Evolutionary conservation across 2,113 vertebrate species (phyloP).

Genomic region (Natator depressus): DNA sequence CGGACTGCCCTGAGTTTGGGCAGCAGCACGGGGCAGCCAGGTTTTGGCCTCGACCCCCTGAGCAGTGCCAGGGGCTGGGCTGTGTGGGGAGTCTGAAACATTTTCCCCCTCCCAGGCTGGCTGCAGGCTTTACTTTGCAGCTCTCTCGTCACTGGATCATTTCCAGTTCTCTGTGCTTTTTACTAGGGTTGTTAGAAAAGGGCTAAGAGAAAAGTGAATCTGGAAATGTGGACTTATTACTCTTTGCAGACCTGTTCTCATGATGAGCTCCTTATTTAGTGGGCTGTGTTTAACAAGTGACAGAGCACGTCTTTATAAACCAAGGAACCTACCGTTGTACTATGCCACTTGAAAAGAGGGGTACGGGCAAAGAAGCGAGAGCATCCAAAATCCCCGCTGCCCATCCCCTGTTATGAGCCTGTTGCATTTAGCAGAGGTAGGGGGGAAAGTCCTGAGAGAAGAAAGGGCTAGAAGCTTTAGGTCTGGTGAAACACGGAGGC

Average conservation of each 20-base stretch:
- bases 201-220: no score
- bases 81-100: no score
- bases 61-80: no score
- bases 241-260: no score
- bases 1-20: no score
- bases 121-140: no score
- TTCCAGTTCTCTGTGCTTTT: no score
- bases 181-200: no score
- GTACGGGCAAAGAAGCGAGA: neutral
- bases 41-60: no score
- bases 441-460: neutral
- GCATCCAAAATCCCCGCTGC: neutral
- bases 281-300: neutral
- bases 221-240: neutral
- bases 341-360: neutral
- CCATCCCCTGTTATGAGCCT: neutral
- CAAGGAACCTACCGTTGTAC: neutral
- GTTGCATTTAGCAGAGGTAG: neutral
- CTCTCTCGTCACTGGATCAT: no score
- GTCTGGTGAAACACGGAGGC: neutral
- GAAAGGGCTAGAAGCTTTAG: neutral
- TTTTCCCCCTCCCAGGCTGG: no score
- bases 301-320: neutral
- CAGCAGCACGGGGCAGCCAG: no score
- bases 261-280: neutral